Evolutionary conservation across 1,140 invertebrate genomes (phyloP).

Genomic region (Bombus picipes): DNA sequence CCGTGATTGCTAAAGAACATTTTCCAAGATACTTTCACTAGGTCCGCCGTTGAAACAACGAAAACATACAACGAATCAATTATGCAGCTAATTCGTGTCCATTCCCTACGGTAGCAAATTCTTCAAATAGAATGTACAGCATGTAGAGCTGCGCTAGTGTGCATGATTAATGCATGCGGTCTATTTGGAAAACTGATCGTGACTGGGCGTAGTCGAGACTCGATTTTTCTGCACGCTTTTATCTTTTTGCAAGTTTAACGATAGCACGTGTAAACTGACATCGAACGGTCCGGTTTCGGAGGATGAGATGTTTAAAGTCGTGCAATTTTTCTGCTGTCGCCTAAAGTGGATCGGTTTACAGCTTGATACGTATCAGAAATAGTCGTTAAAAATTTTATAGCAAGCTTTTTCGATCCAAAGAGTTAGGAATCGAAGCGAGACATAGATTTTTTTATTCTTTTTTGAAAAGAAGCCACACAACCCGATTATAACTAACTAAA

Average conservation of each 20-base stretch:
- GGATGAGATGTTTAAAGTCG: neutral
- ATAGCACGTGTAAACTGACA: neutral
- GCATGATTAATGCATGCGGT: neutral
- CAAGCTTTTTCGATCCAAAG: neutral
- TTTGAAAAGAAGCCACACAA: too few species aligned
- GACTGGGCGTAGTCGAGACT: neutral
- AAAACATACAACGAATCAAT: neutral
- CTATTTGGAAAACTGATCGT: conserved; percentile 13
- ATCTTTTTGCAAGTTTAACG: conserved; percentile 12
- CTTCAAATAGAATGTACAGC: neutral
- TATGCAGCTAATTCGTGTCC: too few species aligned
- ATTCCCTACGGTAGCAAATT: neutral
- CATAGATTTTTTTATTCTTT: too few species aligned
- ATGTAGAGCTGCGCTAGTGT: too few species aligned
- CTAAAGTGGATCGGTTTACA: too few species aligned
- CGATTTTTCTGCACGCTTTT: neutral
- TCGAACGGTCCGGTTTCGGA: neutral
- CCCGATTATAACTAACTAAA: too few species aligned
- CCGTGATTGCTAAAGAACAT: neutral
- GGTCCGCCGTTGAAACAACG: neutral
- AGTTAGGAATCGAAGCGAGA: too few species aligned
- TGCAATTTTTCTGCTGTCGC: neutral
- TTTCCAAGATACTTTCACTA: neutral
- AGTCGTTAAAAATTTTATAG: neutral
- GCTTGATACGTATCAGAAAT: neutral